Evolutionary conservation across 2,888 invertebrate species (phyloP).

Genomic region (Sclerodermus sp.): DNA sequence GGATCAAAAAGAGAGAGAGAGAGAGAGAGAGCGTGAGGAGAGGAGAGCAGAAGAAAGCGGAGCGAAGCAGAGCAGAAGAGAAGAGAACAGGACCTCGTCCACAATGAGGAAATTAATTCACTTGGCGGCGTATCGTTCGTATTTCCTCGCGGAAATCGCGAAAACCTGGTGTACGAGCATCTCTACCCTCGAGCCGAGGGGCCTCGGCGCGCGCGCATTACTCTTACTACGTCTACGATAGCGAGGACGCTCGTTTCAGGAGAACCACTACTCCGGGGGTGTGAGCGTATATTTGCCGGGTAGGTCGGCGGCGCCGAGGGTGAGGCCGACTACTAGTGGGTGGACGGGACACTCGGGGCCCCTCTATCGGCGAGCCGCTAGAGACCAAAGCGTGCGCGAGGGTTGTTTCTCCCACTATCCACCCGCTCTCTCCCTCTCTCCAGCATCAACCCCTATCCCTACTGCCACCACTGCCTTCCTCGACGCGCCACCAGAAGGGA

Average conservation of each 20-base stretch:
- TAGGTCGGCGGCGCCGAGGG: too few species aligned
- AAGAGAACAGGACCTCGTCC: conserved; percentile 2
- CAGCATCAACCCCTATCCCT: too few species aligned
- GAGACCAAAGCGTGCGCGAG: not conserved
- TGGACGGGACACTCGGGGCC: too few species aligned
- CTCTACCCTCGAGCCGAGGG: not conserved
- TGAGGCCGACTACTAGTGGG: too few species aligned
- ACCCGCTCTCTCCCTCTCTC: not conserved
- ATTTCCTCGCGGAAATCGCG: not conserved
- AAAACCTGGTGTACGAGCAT: not conserved
- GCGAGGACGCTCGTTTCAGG: conserved; percentile 25
- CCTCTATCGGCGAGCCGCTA: not conserved
- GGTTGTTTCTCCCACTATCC: not conserved
- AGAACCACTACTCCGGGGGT: conserved; percentile 29
- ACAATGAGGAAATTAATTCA: not conserved
- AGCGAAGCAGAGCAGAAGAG: not conserved
- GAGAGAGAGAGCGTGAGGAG: conserved; percentile 3
- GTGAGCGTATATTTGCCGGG: conserved; percentile 16
- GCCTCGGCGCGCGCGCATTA: conserved; percentile 43
- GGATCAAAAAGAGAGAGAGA: conserved; percentile 2
- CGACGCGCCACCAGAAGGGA: too few species aligned
- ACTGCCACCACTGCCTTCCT: too few species aligned
- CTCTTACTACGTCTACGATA: conserved; percentile 48
- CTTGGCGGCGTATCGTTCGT: not conserved
- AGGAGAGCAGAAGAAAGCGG: conserved; percentile 1